phyloP scores from a whole-genome alignment of 2,888 invertebrate genomes.

The Eristalinus sepulchralis region DNA sequence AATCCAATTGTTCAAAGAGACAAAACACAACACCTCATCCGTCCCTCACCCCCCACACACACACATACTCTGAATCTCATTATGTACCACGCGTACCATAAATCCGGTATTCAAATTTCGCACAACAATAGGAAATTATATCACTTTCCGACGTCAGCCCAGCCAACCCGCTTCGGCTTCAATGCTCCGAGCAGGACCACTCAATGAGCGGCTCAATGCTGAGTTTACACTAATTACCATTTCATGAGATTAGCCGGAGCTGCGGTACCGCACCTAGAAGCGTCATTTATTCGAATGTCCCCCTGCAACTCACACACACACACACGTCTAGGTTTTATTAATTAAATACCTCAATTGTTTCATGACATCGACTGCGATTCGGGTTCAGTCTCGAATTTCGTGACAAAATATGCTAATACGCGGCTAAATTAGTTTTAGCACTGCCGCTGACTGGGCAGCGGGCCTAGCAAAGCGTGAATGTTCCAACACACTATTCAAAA shows the following conservation, averaged over 20 bases:
- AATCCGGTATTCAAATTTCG: constrained; percentile 69
- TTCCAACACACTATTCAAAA: constrained; percentile 65
- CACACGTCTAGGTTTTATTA: constrained; percentile 35
- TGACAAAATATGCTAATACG: constrained; percentile 71
- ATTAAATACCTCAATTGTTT: constrained; percentile 69
- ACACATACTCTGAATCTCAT: constrained; percentile 59
- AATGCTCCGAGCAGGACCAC: constrained; percentile 46
- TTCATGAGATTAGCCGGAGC: constrained; percentile 55
- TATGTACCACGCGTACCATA: constrained; percentile 67
- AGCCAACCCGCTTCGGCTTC: neutral
- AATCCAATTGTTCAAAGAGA: neutral
- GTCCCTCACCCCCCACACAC: neutral
- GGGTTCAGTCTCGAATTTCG: constrained; percentile 62
- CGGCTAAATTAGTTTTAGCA: constrained; percentile 68
- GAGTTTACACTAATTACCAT: constrained; percentile 70
- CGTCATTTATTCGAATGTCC: neutral
- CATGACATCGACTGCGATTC: constrained; percentile 64
- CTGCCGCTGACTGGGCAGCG: constrained; percentile 11
- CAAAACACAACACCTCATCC: neutral
- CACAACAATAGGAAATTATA: constrained; percentile 66
- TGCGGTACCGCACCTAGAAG: neutral
- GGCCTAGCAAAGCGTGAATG: constrained; percentile 69
- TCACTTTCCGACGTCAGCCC: constrained; percentile 57
- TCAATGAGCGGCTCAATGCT: constrained; percentile 67
- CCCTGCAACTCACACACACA: neutral